phyloP scores from a whole-genome alignment of 2,888 invertebrate species.

The Anthophora plumipes region DNA sequence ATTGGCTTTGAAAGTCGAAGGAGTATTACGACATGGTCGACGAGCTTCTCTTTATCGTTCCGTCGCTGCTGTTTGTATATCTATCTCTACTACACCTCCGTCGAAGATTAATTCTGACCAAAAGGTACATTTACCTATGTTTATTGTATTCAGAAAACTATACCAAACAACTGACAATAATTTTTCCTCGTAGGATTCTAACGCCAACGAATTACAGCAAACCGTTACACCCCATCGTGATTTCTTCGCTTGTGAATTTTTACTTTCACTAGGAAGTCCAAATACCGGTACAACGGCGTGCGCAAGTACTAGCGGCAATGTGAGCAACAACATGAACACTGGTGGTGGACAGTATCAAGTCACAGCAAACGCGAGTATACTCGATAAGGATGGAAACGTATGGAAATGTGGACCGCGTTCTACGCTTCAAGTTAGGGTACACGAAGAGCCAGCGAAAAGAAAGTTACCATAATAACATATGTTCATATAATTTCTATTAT shows the following conservation, averaged over 20 bases:
- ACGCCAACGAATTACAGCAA: slow-evolving; percentile 88
- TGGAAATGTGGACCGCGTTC: slow-evolving; percentile 97
- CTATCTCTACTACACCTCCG: slow-evolving; percentile 87
- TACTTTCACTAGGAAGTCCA: slow-evolving; percentile 88
- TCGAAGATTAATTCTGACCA: slow-evolving; percentile 86
- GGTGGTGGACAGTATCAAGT: slow-evolving; percentile 90
- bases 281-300: slow-evolving; percentile 68
- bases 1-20: slow-evolving; percentile 96
- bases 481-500: neutral
- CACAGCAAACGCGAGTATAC: slow-evolving; percentile 93
- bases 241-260: slow-evolving; percentile 96
- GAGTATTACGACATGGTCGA: slow-evolving; percentile 92
- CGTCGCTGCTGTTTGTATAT: slow-evolving; percentile 90
- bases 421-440: slow-evolving; percentile 90
- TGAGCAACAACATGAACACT: slow-evolving; percentile 54
- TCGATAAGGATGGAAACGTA: slow-evolving; percentile 92
- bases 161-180: neutral
- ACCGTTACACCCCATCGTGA: slow-evolving; percentile 96
- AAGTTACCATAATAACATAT: slow-evolving; percentile 77
- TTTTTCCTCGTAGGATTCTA: slow-evolving; percentile 80
- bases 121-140: slow-evolving; percentile 56
- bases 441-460: slow-evolving; percentile 86
- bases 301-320: slow-evolving; percentile 45
- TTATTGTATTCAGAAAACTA: neutral
- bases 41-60: slow-evolving; percentile 89